Conservation (phyloP, 2,797 vertebrate genomes). For the Rhinichthys osculus region DNA sequence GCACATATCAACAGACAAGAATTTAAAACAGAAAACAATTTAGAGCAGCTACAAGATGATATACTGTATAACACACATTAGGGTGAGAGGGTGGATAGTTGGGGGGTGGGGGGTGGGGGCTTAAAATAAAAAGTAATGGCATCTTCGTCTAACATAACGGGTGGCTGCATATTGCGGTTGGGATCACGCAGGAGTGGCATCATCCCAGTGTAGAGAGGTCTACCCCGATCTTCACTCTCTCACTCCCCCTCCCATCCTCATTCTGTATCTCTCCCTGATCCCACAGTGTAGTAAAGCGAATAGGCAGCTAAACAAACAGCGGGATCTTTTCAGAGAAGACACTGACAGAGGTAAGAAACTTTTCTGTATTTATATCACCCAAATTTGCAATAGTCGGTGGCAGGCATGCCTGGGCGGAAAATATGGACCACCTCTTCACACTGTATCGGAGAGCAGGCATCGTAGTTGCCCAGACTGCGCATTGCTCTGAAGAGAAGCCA, state of each 20-base stretch:
- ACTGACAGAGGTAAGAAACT: constrained; percentile 47
- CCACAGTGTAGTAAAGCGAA: constrained; percentile 51
- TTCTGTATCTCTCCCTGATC: constrained; percentile 43
- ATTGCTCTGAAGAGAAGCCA: constrained; percentile 40
- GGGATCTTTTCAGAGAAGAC: constrained; percentile 30
- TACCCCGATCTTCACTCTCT: constrained; percentile 40
- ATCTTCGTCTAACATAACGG: background rate
- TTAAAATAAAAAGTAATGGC: background rate
- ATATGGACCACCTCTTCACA: background rate
- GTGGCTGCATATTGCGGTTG: constrained; percentile 19
- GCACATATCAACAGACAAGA: too few species aligned
- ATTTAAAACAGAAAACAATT: background rate
- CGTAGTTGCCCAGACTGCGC: constrained; percentile 39
- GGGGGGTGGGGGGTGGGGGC: too few species aligned
- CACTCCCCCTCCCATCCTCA: constrained; percentile 17
- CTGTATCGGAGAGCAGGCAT: background rate
- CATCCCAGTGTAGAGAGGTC: constrained; percentile 15
- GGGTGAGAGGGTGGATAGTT: background rate
- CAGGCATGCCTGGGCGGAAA: background rate
- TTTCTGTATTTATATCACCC: background rate
- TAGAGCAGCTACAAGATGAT: background rate
- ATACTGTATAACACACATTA: background rate
- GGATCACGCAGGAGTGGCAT: constrained; percentile 41
- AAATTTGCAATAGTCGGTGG: background rate
- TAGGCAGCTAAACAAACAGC: constrained; percentile 48